A percentile compares a stretch with the other conserved stretches of the same genome.
phyloP scores from a whole-genome alignment of 2,113 vertebrate genomes.

The Aphyosemion australe region DNA sequence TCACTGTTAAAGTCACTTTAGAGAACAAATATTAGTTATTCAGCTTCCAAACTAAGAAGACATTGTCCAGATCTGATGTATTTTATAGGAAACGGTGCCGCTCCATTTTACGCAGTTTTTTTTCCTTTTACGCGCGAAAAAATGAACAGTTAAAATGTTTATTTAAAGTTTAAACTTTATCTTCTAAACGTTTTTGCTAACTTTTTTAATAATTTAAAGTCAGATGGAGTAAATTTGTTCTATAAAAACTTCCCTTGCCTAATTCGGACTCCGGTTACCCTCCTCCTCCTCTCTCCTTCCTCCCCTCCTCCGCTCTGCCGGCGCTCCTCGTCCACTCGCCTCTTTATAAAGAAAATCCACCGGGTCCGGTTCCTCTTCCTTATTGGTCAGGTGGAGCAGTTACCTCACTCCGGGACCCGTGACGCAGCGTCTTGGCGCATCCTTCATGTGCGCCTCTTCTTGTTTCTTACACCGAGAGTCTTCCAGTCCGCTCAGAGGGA shows the following conservation, averaged over 20 bases:
- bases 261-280: neutral
- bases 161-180: no score
- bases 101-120: no score
- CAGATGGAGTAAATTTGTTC: no score
- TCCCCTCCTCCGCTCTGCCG: conserved; percentile 15
- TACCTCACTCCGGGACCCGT: conserved; percentile 67
- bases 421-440: conserved; percentile 75
- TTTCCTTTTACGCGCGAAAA: no score
- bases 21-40: no score
- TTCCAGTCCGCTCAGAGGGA: conserved; percentile 44
- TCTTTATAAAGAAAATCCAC: conserved; percentile 69
- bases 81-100: no score
- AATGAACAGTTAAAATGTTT: no score
- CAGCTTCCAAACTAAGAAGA: no score
- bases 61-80: no score
- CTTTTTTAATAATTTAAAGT: no score
- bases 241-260: neutral
- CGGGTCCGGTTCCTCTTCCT: conserved; percentile 61
- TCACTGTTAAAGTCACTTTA: no score
- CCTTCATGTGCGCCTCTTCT: conserved; percentile 67
- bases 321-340: conserved; percentile 29
- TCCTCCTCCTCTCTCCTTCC: neutral
- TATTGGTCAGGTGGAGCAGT: conserved; percentile 75
- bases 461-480: conserved; percentile 57
- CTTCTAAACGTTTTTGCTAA: no score